These are phyloP conservation scores for Capromys pilorides DNA, from an alignment of 2,797 vertebrate species.

Conservation along the genomic window DNA sequence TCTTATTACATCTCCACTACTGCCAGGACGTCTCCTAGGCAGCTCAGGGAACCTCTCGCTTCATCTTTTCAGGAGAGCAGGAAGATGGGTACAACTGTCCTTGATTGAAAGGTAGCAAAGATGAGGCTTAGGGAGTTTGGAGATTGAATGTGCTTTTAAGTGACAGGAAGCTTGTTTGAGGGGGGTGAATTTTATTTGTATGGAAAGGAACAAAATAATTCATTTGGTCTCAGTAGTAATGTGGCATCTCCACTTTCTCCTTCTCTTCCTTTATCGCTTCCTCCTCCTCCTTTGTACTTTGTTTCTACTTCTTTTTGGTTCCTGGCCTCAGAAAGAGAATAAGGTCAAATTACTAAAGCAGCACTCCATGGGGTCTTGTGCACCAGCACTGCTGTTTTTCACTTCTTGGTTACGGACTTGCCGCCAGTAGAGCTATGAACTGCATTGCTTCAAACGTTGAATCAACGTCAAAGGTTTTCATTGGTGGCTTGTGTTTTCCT, in stretches of 20 bases:
- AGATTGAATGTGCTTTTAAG: neutral
- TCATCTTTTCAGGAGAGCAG: neutral
- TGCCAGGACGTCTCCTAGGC: neutral
- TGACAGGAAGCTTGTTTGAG: neutral
- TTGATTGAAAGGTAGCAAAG: neutral
- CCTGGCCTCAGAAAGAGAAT: neutral
- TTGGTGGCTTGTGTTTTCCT: neutral
- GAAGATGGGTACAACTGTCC: neutral
- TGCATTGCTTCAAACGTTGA: slow-evolving; percentile 10
- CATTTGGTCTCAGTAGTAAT: neutral
- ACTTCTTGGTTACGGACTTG: neutral
- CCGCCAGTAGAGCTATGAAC: neutral
- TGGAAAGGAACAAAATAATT: neutral
- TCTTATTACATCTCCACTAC: neutral
- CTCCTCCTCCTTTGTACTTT: neutral
- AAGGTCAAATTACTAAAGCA: neutral
- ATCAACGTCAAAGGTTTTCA: neutral
- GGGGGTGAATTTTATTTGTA: neutral
- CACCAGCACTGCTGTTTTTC: neutral
- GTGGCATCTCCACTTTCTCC: neutral
- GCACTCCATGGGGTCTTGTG: neutral
- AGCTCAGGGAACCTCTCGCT: neutral
- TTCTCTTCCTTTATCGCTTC: neutral
- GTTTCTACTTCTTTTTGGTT: neutral
- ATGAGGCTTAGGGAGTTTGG: neutral